Percentiles rank a stretch among this genome's conserved stretches.
These are phyloP conservation scores for Coregonus suidteri DNA, from an alignment of 2,797 vertebrate genomes.

Conservation along the genomic window DNA sequence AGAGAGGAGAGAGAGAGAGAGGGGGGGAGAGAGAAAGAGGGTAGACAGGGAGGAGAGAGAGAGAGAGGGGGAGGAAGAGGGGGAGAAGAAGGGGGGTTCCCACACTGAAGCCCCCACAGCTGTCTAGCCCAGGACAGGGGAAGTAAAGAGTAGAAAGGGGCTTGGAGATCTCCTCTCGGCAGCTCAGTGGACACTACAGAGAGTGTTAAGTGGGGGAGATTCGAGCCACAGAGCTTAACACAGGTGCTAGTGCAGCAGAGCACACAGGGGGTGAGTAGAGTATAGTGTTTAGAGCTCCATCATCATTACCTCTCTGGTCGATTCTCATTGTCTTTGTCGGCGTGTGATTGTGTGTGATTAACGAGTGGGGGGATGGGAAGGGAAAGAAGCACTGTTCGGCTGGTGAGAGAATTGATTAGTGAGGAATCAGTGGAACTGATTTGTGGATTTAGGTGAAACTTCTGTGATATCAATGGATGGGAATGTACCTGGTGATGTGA, in stretches of 20 bases:
- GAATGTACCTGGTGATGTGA: too few species aligned
- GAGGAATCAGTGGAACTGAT: neutral
- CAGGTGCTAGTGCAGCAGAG: neutral
- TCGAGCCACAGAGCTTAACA: slow-evolving; percentile 3
- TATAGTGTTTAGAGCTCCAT: neutral
- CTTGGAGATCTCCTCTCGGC: neutral
- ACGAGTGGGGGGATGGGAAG: neutral
- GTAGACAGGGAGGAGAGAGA: too few species aligned
- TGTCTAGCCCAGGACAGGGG: slow-evolving; percentile 11
- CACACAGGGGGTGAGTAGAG: slow-evolving; percentile 9
- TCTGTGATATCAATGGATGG: neutral
- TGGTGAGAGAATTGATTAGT: neutral
- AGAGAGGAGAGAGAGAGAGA: too few species aligned
- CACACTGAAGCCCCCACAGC: slow-evolving; percentile 7
- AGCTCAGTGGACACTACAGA: neutral
- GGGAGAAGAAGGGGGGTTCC: neutral
- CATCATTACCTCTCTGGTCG: neutral
- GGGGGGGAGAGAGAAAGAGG: too few species aligned
- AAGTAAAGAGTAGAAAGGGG: slow-evolving; percentile 22
- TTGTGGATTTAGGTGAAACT: neutral
- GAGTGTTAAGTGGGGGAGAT: slow-evolving; percentile 1
- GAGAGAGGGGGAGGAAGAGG: too few species aligned
- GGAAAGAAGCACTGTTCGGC: neutral
- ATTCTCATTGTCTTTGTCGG: neutral
- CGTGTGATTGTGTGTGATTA: slow-evolving; percentile 8